phyloP scores from a whole-genome alignment of 2,797 vertebrate genomes.

The Sebastolobus altivelis region DNA sequence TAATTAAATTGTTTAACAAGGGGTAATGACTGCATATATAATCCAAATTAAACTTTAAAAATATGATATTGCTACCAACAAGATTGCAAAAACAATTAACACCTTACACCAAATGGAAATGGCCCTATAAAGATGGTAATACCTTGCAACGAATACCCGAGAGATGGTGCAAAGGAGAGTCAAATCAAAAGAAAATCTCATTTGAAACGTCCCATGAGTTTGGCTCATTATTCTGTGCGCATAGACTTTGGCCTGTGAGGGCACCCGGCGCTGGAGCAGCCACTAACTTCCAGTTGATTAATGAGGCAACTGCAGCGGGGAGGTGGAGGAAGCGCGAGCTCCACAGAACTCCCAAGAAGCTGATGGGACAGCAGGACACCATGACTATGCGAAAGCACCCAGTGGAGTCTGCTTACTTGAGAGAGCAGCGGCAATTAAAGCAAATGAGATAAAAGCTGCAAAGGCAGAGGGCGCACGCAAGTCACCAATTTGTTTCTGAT shows the following conservation, averaged over 20 bases:
- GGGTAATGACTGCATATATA: conserved; percentile 34
- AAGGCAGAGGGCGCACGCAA: conserved; percentile 29
- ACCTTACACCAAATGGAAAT: conserved; percentile 65
- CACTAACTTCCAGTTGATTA: conserved; percentile 93
- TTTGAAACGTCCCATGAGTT: conserved; percentile 86
- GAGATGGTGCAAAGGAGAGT: conserved; percentile 70
- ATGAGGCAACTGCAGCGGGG: conserved; percentile 88
- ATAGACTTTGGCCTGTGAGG: conserved; percentile 84
- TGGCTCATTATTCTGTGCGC: conserved; percentile 87
- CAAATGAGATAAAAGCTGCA: conserved; percentile 62
- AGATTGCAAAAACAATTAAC: conserved; percentile 76
- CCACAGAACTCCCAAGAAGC: conserved; percentile 86
- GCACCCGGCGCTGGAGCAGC: conserved; percentile 81
- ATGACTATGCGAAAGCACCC: conserved; percentile 67
- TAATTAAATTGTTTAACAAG: conserved; percentile 52
- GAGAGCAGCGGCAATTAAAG: conserved; percentile 65
- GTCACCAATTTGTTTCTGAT: conserved; percentile 33
- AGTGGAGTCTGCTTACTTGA: conserved; percentile 46
- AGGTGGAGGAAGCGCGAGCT: conserved; percentile 82
- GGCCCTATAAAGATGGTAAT: conserved; percentile 72
- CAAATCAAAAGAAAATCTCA: conserved; percentile 88
- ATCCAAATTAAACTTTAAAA: conserved; percentile 43
- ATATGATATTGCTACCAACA: conserved; percentile 34
- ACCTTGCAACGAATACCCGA: conserved; percentile 74
- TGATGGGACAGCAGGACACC: conserved; percentile 85